Evolutionary conservation across 1,140 invertebrate species (phyloP), one percentile per base, ranked within the genome.

Genomic region (Formica selysi): DNA sequence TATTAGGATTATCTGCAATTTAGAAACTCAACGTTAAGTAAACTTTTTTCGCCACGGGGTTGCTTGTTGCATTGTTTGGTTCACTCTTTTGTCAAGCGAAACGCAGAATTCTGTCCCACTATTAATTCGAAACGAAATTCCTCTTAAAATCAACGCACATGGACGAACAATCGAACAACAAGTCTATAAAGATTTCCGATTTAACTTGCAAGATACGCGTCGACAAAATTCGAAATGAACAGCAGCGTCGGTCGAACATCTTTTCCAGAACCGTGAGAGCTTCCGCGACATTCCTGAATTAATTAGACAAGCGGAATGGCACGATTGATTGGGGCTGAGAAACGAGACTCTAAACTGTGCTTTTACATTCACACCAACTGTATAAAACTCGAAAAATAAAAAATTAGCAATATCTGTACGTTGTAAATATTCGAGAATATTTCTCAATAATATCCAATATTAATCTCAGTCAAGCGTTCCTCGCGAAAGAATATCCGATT

Each of bases 11-110:
- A 91, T 87, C 87, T 65, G 29, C 76, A 76, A 89, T 90, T 91
- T 91, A 90, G 85, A 89, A 91, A 91, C 81, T 85, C 85, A 62
- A 4, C 76, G 73, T 78, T 84, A 90, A 90, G 71, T 61, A 87
- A 88, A 76, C 22, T 48, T 65, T 67, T 65, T 67, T 44, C 11
- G 54, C 44, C 44, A 19, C 48, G 26, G 51, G 41, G n/a, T 10
- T 44, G 5, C 8, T 22, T n/a, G n/a, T 10, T 59, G 26, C 38
- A 1, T n/a, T 48, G 10, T 68, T 22, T 48, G 13, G n/a, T 6
- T 10, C 88, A 48, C 4, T 19, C 1, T 51, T 51, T 51, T 51
- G 36, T 48, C 59, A 19, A 44, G 13, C 29, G 48, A 59, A 44
- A 62, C 61, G 41, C 5, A 54, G 54, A 29, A 87, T n/a, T 59